Percentiles rank a stretch among this genome's conserved stretches.
phyloP scores from a whole-genome alignment of 2,113 vertebrate genomes.

The Riparia riparia region DNA sequence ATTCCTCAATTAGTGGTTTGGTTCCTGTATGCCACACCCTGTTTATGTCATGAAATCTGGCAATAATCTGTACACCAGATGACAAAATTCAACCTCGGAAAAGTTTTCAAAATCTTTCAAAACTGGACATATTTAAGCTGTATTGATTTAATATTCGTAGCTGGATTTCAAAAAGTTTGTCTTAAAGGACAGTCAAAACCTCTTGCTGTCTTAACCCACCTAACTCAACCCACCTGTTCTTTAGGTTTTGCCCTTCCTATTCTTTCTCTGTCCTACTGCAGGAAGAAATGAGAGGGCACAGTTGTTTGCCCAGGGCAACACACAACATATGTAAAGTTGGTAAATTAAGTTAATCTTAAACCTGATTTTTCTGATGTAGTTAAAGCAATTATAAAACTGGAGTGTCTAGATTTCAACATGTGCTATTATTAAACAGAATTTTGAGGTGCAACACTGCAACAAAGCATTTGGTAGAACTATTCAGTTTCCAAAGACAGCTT shows the following conservation, averaged over 20 bases:
- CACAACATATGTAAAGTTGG: not conserved
- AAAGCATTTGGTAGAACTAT: not conserved
- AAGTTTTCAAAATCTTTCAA: not conserved
- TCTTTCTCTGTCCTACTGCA: not conserved
- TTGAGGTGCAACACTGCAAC: not conserved
- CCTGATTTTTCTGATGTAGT: not conserved
- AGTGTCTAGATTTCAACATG: not conserved
- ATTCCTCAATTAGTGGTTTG: not conserved
- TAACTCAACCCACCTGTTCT: not conserved
- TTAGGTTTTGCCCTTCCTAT: not conserved
- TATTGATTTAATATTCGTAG: not conserved
- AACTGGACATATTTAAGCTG: not conserved
- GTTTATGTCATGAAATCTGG: not conserved
- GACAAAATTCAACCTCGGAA: not conserved
- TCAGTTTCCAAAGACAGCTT: not conserved
- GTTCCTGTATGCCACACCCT: not conserved
- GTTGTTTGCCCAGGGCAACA: not conserved
- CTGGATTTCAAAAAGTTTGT: not conserved
- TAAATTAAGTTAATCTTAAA: not conserved
- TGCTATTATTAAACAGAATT: not conserved
- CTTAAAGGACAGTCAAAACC: not conserved
- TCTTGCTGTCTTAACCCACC: not conserved
- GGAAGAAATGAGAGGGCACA: not conserved
- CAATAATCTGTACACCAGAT: not conserved
- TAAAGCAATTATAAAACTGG: not conserved